Base-by-base conservation (phyloP, 2,797 vertebrate genomes). In the Spinus olivaceus region DNA sequence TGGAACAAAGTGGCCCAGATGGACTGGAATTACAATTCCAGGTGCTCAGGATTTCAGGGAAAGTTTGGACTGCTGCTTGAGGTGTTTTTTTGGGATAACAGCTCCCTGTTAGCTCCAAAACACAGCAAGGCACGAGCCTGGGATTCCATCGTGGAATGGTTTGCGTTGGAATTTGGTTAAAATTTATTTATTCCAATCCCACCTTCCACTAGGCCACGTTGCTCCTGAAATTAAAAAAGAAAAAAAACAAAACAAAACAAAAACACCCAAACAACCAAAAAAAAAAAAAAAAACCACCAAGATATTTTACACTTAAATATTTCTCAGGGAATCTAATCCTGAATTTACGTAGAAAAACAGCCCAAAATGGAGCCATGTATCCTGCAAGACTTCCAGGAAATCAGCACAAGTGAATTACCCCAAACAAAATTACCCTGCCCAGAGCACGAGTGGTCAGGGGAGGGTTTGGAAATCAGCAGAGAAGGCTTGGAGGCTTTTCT, bases 321-420 rank as follows among this genome's bases (percentile, higher is more conserved):
- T 59, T 42, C 88, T 80, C 64, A 70, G 87, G 41, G 39, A 83
- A 81, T 78, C 54, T 4, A 74, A 64, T 61, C 54, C 54, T n/a
- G 39, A 71, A 90, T 89, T 53, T 49, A 56, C 24, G 57, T 89
- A 79, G 87, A 81, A 89, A 92, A 88, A 33, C 79, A 88, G 82
- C 51, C 79, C 30, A 83, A 92, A 64, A 53, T 57, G 35, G 61
- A 86, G 66, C 60, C 83, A 9, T 22, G 12, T 18, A 39, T 94
- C 91, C 91, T 92, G 69, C 37, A 65, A 64, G 90, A 33, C 86
- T 94, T 88, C 76, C 93, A 95, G 95, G 92, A 96, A 95, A 95
- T 94, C 54, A 81, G 57, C 51, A 17, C 28, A 57, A 57, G 79
- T 77, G 81, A 95, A 96, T 94, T 93, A 92, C 56, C 59, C 91